Evolutionary conservation across 1,140 invertebrate species (phyloP).

Genomic region (Frieseomelitta varia): DNA sequence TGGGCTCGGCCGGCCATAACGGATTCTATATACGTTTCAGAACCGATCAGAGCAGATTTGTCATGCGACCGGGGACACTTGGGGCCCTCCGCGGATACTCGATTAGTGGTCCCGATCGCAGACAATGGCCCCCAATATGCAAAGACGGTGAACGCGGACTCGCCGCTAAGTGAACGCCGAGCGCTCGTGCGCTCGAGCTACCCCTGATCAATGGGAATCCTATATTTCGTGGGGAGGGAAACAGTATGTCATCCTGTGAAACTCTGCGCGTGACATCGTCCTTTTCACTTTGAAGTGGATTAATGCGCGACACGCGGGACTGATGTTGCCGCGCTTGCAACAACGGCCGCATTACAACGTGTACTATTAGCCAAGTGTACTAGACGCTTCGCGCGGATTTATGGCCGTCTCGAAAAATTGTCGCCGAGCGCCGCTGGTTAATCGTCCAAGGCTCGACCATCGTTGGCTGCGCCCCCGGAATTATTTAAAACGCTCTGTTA

Average conservation of each 20-base stretch:
- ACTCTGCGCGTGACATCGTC: conserved; percentile 59
- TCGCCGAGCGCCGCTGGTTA: neutral
- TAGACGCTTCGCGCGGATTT: conserved; percentile 22
- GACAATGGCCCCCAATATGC: conserved; percentile 56
- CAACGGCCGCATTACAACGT: conserved; percentile 23
- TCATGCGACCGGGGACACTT: conserved; percentile 66
- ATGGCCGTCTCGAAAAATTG: conserved; percentile 20
- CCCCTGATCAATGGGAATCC: conserved; percentile 66
- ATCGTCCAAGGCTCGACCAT: neutral
- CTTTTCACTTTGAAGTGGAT: conserved; percentile 59
- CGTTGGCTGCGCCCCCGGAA: neutral
- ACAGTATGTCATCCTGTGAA: conserved; percentile 64
- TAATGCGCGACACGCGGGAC: conserved; percentile 52
- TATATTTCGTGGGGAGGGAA: conserved; percentile 58
- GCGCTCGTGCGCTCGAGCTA: too few species aligned
- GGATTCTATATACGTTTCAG: conserved; percentile 60
- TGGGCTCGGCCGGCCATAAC: conserved; percentile 47
- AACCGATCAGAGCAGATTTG: conserved; percentile 69
- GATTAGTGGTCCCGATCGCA: conserved; percentile 57
- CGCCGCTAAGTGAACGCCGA: conserved; percentile 52
- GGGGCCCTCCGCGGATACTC: conserved; percentile 51
- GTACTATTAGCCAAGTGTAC: conserved; percentile 40
- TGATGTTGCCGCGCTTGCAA: conserved; percentile 32
- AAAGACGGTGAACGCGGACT: conserved; percentile 53
- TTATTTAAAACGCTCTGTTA: conserved; percentile 1